A percentile compares a stretch with the other conserved stretches of the same genome.
phyloP scores from a whole-genome alignment of 2,113 vertebrate species.

The Mellivora capensis region DNA sequence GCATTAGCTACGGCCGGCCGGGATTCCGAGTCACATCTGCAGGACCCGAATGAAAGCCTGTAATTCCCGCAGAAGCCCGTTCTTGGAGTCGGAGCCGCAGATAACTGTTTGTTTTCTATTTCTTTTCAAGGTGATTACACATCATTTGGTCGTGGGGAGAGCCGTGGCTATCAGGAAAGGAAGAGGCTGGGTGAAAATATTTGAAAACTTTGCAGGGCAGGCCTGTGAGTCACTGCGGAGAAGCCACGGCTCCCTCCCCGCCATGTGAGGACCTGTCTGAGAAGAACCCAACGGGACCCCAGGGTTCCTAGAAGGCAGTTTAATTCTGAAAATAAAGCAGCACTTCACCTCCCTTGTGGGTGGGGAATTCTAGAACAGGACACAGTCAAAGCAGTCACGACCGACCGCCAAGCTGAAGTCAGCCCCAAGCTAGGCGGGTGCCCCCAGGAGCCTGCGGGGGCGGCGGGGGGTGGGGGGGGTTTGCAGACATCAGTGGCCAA shows the following conservation, averaged over 20 bases:
- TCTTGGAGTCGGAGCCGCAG: conserved; percentile 11
- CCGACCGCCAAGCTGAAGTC: neutral
- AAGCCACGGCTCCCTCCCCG: neutral
- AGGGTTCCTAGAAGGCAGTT: neutral
- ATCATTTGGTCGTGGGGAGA: neutral
- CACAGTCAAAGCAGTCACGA: neutral
- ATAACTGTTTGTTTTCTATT: neutral
- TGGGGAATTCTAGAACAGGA: neutral
- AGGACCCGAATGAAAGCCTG: conserved; percentile 4
- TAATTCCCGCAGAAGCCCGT: neutral
- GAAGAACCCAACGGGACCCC: neutral
- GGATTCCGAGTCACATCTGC: conserved; percentile 32
- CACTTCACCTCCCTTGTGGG: neutral
- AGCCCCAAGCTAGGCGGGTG: neutral
- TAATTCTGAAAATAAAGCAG: neutral
- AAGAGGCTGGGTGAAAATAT: neutral
- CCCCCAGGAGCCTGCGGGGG: neutral
- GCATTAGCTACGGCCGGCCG: neutral
- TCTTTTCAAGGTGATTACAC: conserved; percentile 44
- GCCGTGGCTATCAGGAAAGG: neutral
- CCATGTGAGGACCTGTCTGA: neutral
- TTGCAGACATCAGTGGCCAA: neutral
- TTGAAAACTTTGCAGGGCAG: neutral
- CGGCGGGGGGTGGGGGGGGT: neutral
- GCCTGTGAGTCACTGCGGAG: neutral